Evolutionary conservation across 2,113 vertebrate species (phyloP).

Genomic region (Pithys albifrons): DNA sequence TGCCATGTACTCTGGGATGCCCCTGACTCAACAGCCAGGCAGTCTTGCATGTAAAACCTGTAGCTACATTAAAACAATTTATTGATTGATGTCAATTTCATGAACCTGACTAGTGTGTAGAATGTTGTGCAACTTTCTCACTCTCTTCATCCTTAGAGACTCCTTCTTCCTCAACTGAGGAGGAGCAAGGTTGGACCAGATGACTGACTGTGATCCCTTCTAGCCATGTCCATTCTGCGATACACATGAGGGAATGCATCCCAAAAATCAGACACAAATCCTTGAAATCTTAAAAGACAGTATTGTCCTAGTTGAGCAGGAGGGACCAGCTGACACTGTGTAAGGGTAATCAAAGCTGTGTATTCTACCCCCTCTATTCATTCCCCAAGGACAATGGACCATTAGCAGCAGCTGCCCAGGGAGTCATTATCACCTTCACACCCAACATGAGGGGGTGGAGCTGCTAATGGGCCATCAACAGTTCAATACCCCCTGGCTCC

Average conservation of each 20-base stretch:
- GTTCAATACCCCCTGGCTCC: no score
- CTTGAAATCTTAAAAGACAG: not conserved
- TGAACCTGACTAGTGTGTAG: not conserved
- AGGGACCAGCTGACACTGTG: no score
- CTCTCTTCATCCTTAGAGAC: not conserved
- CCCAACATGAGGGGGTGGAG: no score
- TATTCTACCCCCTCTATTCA: no score
- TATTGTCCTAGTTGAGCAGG: no score
- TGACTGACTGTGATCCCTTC: not conserved
- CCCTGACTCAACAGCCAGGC: not conserved
- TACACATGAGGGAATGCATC: not conserved
- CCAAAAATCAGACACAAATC: not conserved
- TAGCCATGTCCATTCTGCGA: rapidly evolving
- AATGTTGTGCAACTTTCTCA: not conserved
- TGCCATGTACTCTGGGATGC: not conserved
- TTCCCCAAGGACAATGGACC: no score
- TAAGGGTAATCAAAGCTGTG: no score
- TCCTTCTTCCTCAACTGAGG: not conserved
- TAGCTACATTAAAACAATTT: not conserved
- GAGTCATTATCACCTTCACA: no score
- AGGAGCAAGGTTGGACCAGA: not conserved
- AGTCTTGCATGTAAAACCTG: not conserved
- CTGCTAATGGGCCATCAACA: no score
- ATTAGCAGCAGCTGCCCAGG: no score
- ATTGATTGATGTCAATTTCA: not conserved